phyloP scores from a whole-genome alignment of 1,140 invertebrate genomes.

The Cydia pomonella region DNA sequence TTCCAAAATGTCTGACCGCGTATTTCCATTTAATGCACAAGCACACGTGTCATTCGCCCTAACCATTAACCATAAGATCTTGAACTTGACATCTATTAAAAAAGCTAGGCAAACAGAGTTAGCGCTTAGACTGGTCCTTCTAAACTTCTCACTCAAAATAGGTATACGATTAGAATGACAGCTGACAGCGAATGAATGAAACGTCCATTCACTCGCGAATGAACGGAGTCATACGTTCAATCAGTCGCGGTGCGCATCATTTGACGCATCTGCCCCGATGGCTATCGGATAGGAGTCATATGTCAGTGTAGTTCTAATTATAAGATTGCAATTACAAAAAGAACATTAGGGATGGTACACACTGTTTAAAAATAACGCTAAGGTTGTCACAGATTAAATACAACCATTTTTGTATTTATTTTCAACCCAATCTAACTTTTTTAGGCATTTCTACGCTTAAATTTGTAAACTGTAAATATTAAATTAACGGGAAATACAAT shows the following conservation, averaged over 20 bases:
- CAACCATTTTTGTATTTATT: no score
- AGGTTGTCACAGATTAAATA: neutral
- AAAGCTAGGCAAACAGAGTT: neutral
- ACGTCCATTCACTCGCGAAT: constrained; percentile 27
- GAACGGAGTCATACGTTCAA: constrained; percentile 27
- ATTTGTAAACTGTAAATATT: no score
- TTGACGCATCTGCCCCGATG: constrained; percentile 25
- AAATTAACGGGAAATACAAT: no score
- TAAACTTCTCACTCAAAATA: neutral
- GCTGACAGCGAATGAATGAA: constrained; percentile 30
- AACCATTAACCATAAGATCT: neutral
- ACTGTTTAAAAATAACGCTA: neutral
- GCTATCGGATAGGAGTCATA: constrained; percentile 24
- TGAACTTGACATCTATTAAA: no score
- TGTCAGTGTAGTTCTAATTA: constrained; percentile 24
- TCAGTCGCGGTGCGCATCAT: constrained; percentile 28
- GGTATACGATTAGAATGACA: neutral
- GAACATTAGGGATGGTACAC: neutral
- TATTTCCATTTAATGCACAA: neutral
- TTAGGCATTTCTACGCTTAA: no score
- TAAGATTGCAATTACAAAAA: constrained; percentile 19
- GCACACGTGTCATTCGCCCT: neutral
- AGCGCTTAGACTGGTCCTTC: neutral
- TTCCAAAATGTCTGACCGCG: constrained; percentile 35
- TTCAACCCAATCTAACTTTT: no score